phyloP scores from a whole-genome alignment of 2,888 invertebrate species.

The Melanargia galathea region DNA sequence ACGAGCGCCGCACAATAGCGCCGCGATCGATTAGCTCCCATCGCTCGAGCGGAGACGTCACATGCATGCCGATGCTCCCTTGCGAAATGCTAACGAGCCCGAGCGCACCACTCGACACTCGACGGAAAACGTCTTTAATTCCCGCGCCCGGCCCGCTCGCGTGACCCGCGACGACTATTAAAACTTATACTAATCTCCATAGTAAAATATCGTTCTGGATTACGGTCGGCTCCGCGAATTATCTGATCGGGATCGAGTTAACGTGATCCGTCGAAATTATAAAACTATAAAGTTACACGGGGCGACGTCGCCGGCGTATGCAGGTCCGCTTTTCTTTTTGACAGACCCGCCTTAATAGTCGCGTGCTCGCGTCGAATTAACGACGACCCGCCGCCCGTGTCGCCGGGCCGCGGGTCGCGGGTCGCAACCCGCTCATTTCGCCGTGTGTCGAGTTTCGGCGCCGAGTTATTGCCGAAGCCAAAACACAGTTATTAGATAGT shows the following conservation, averaged over 20 bases:
- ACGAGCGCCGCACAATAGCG: conserved; percentile 59
- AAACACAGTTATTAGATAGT: conserved; percentile 79
- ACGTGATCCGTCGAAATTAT: conserved; percentile 75
- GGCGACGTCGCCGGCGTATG: conserved; percentile 75
- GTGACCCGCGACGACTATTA: conserved; percentile 71
- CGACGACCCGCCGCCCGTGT: conserved; percentile 69
- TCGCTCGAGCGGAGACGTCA: conserved; percentile 38
- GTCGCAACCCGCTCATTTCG: conserved; percentile 72
- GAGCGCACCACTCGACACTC: conserved; percentile 49
- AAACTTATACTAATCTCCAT: conserved; percentile 80
- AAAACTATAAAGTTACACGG: conserved; percentile 74
- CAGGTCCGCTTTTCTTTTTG: conserved; percentile 72
- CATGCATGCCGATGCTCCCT: conserved; percentile 42
- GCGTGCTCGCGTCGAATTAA: conserved; percentile 77
- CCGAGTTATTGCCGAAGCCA: conserved; percentile 59
- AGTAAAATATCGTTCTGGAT: conserved; percentile 70
- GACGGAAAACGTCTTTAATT: conserved; percentile 67
- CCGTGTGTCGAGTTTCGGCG: conserved; percentile 53
- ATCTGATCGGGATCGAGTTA: conserved; percentile 77
- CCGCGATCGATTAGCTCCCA: conserved; percentile 70
- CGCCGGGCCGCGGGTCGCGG: conserved; percentile 42
- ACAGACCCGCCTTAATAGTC: conserved; percentile 74
- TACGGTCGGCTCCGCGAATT: conserved; percentile 58
- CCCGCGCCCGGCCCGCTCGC: conserved; percentile 63
- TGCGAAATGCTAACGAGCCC: conserved; percentile 61